These are phyloP conservation scores for Brachylomia viminalis DNA, from an alignment of 2,888 invertebrate species.

Conservation along the genomic window DNA sequence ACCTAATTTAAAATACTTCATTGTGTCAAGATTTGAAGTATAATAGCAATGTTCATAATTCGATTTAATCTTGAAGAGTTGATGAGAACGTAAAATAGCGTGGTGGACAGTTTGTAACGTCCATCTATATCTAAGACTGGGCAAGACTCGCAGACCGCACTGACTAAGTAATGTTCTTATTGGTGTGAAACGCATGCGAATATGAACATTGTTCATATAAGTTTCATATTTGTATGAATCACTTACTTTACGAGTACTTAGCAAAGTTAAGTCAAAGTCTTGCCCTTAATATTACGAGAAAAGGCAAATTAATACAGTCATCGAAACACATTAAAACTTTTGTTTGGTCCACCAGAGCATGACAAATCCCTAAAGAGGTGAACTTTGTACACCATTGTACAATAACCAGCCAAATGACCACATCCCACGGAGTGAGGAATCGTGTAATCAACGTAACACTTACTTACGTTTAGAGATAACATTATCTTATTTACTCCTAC, in stretches of 20 bases:
- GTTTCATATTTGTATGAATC: background rate
- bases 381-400: background rate
- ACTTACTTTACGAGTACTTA: background rate
- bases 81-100: conserved; percentile 1
- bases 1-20: background rate
- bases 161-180: background rate
- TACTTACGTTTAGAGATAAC: conserved; percentile 18
- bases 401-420: conserved; percentile 9
- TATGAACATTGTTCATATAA: background rate
- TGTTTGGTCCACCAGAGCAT: background rate
- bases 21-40: background rate
- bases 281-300: background rate
- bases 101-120: background rate
- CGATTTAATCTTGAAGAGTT: background rate
- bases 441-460: conserved; percentile 16
- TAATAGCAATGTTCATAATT: background rate
- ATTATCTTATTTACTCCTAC: conserved; percentile 35
- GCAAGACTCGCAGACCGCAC: background rate
- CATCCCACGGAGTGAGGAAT: conserved; percentile 5
- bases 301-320: background rate
- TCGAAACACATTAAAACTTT: background rate
- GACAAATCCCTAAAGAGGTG: background rate
- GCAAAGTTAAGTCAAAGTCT: background rate
- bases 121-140: too few species aligned
- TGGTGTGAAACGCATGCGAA: too few species aligned